A percentile compares a stretch with the other conserved stretches of the same genome.
phyloP scores from a whole-genome alignment of 2,797 vertebrate genomes.

The Falco concolor region DNA sequence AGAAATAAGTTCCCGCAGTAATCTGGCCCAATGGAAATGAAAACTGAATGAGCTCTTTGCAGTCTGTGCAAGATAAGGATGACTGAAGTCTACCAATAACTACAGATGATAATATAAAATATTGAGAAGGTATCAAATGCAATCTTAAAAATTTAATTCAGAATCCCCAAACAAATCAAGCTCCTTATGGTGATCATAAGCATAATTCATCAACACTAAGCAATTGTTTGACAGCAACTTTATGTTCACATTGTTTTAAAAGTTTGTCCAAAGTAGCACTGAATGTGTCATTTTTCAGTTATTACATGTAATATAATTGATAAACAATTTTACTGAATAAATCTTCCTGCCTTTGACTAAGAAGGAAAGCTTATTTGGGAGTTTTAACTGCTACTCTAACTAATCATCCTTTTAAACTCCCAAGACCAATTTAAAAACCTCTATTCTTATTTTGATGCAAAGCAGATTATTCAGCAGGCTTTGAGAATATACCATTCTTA shows the following conservation, averaged over 20 bases:
- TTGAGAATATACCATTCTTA: neutral
- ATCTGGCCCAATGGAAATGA: neutral
- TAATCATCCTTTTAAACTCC: neutral
- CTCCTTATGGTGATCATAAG: neutral
- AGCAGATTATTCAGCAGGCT: neutral
- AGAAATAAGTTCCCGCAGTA: neutral
- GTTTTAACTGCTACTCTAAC: neutral
- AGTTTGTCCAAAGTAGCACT: neutral
- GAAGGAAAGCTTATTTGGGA: neutral
- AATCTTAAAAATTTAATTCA: conserved; percentile 14
- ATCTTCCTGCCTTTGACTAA: neutral
- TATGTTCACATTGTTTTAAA: neutral
- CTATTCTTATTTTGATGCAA: neutral
- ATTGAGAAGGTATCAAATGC: neutral
- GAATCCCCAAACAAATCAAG: neutral
- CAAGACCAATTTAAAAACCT: neutral
- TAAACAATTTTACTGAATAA: neutral
- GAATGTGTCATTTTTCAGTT: neutral
- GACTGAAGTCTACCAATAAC: neutral
- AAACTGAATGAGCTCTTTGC: neutral
- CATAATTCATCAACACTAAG: neutral
- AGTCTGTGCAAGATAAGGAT: neutral
- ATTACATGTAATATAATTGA: neutral
- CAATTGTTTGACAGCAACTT: neutral
- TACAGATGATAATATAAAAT: neutral